Conservation (phyloP, 2,113 vertebrate species). For the Platysternon megacephalum region DNA sequence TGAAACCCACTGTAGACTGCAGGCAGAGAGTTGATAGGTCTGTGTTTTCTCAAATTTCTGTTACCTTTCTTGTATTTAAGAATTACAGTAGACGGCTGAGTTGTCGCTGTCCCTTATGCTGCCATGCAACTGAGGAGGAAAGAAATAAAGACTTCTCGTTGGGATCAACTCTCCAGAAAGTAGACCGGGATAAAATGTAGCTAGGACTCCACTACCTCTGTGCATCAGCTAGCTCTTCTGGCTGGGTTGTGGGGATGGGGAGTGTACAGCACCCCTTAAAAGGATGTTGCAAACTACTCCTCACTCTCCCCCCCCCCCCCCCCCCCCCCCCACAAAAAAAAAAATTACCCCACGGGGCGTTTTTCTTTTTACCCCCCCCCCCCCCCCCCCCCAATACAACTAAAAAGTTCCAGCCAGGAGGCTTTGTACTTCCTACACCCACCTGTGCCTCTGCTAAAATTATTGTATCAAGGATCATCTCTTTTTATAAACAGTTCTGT, state of each 20-base stretch:
- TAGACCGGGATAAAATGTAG: not conserved
- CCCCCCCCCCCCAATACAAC: not conserved
- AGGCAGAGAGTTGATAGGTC: not conserved
- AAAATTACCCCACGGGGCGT: too few species aligned
- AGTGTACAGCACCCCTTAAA: not conserved
- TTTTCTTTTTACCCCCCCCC: too few species aligned
- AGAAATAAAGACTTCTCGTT: not conserved
- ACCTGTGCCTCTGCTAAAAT: not conserved
- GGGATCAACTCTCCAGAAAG: not conserved
- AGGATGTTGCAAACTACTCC: not conserved
- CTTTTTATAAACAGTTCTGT: not conserved
- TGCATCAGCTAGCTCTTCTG: not conserved
- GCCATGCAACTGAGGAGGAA: not conserved
- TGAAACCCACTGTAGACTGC: not conserved
- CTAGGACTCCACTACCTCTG: not conserved
- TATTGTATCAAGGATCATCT: not conserved
- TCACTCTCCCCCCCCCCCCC: not conserved
- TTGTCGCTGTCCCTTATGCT: not conserved
- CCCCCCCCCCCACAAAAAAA: not conserved
- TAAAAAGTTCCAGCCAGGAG: not conserved
- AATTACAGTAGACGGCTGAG: not conserved
- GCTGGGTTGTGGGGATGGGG: accelerated
- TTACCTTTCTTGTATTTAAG: not conserved
- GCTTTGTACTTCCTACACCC: not conserved
- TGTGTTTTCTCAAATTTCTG: not conserved